Conservation (phyloP, 2,888 invertebrate genomes). For the Carterocephalus palaemon region DNA sequence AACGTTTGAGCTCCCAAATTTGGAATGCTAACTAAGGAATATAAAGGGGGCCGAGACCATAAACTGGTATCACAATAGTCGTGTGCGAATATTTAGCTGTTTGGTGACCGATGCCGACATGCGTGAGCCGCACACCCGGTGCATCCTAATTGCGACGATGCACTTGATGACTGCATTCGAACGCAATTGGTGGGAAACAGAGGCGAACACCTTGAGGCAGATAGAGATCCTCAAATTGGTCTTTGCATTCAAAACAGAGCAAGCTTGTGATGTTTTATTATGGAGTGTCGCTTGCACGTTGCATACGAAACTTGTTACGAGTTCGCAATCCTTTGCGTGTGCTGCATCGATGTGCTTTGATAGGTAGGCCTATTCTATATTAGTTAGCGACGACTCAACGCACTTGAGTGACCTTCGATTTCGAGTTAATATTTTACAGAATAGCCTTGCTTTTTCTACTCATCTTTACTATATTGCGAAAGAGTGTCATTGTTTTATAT, state of each 20-base stretch:
- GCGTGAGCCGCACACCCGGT: conserved; percentile 48
- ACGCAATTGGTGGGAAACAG: conserved; percentile 58
- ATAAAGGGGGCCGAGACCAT: conserved; percentile 74
- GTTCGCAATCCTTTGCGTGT: too few species aligned
- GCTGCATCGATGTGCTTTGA: too few species aligned
- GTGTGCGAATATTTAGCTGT: conserved; percentile 74
- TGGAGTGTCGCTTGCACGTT: conserved; percentile 6
- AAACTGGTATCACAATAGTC: conserved; percentile 75
- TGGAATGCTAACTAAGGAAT: conserved; percentile 71
- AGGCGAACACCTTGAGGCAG: conserved; percentile 20
- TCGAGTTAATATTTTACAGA: too few species aligned
- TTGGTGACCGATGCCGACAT: conserved; percentile 64
- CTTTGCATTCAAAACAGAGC: conserved; percentile 19
- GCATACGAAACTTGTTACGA: conserved; percentile 12
- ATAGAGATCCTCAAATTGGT: conserved; percentile 17
- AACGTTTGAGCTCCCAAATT: conserved; percentile 66
- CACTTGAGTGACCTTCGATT: too few species aligned
- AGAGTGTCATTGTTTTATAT: too few species aligned
- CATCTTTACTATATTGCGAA: too few species aligned
- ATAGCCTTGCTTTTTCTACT: too few species aligned
- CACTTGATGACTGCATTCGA: conserved; percentile 46
- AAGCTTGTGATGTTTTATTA: conserved; percentile 11
- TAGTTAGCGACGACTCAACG: too few species aligned
- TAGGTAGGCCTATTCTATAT: too few species aligned
- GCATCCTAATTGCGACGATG: conserved; percentile 73